Base-by-base conservation (phyloP, 2,888 invertebrate genomes). In the Hydrotaea cyrtoneurina region DNA sequence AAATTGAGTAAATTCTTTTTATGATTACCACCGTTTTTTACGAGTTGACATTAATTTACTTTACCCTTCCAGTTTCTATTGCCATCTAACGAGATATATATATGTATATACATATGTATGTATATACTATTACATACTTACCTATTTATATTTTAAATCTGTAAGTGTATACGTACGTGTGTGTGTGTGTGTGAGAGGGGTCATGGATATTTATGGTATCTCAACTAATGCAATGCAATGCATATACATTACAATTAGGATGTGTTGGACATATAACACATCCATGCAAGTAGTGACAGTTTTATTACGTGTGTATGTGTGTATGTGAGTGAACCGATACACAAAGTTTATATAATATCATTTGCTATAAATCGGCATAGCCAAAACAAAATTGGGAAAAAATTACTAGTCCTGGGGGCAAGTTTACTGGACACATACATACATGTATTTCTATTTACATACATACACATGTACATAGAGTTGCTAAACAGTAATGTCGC, bases 191-290 rank as follows among this genome's bases (percentile, higher is more conserved):
- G 31, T 31, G n/a, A n/a, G n/a, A n/a, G n/a, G n/a, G 31, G 13
- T 10, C 43, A 43, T 43, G 15, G 53, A n/a, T 69, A 43, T 59
- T 66, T 72, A 36, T 69, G 23, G 64, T 73, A 83, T 77, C 76
- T 59, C 66, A 77, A 77, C 64, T 77, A 83, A 83, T 55, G 55
- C 55, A 55, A 55, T 55, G 55, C 17, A 39, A 39, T 39, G 39
- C 39, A 10, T 39, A 55, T 55, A 55, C 55, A 55, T 76, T 83
- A 66, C 76, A 79, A 73, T 79, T 79, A 79, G 73, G 76, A 83
- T 79, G 73, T 80, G 66, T 59, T 73, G 66, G 57, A 50, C 50
- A 53, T 77, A 57, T 57, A 57, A 21, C 57, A 31, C 31, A 7
- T 11, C 11, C 72, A 59, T 77, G 69, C 31, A 17, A 53, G 43